Conservation (phyloP, 30 jellyfish, hydroid and myxozoan genomes). For the Aurelia aurita complex sp. Pacific region DNA sequence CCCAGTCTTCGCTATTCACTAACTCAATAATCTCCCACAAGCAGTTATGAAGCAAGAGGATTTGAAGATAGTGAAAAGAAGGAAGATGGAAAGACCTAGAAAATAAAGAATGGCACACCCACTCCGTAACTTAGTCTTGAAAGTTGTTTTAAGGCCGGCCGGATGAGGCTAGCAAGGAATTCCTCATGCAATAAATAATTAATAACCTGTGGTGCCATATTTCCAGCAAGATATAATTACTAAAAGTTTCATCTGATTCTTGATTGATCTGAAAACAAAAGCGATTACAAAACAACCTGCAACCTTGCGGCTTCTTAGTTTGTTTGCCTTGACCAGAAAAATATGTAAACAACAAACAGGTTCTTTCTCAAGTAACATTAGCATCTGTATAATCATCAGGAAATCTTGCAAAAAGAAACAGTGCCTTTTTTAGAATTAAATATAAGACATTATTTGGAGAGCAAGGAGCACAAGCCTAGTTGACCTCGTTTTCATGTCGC, state of each 20-base stretch:
- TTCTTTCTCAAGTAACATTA: background rate
- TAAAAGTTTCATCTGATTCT: conserved; percentile 47
- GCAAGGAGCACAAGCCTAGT: too few species aligned
- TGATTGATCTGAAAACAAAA: conserved; percentile 46
- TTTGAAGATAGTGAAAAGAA: too few species aligned
- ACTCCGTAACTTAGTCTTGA: too few species aligned
- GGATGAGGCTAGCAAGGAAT: background rate
- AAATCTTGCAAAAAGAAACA: too few species aligned
- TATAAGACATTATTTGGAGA: too few species aligned
- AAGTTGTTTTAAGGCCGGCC: too few species aligned
- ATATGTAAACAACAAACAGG: background rate
- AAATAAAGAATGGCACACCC: background rate
- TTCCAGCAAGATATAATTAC: conserved; percentile 58
- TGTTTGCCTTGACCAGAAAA: conserved; percentile 5
- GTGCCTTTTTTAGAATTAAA: too few species aligned
- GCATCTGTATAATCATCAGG: background rate
- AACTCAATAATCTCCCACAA: too few species aligned
- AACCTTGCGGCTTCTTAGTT: conserved; percentile 63
- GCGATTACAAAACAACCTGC: conserved; percentile 63
- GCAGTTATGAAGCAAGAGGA: too few species aligned
- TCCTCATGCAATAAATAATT: conserved; percentile 47
- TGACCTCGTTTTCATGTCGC: too few species aligned
- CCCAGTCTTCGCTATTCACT: too few species aligned
- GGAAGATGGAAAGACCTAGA: too few species aligned
- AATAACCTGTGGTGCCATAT: conserved; percentile 33